Base-by-base conservation (phyloP, 2,113 vertebrate species). In the Phylloscopus trochilus region DNA sequence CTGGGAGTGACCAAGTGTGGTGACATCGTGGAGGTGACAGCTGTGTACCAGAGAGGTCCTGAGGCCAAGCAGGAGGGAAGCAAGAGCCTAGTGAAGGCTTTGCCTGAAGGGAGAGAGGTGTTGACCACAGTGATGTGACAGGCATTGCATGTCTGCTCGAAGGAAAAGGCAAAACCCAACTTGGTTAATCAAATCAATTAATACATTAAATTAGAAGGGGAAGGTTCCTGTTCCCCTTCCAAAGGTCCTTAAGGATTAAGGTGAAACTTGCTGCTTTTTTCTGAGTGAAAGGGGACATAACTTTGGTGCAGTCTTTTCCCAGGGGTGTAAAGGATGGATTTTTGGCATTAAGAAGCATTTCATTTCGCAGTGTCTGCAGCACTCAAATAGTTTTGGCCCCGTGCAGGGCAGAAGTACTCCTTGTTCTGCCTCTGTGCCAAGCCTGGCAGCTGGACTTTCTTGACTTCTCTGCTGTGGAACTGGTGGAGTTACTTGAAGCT, bases 1-100 rank as follows among this genome's bases (percentile, higher is more conserved):
- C 13, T 41, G 47, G 35, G 17, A 33, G 33, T 2, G 5, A 14
- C 43, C 0, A 0, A 27, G 9, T 6, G 0, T 1, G 47, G 39
- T 35, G 55, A 3, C 31, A 13, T 19, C 33, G 7, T 0, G 0
- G 63, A 39, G 27, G 56, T 26, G 56, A 17, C 22, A 15, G 6
- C 2, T 63, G 22, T 31, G 39, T 13, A 15, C n/a, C 23, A 46
- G 20, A 1, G 0, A 17, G 30, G 23, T 35, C 31, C 69, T 55
- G 77, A n/a, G 27, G 30, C 44, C 0, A 1, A 55, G 62, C 11
- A 6, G 39, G 41, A 46, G 53, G 23, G 49, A 73, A 51, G 21
- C 19, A 41, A 18, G 30, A 59, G 51, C 23, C 16, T 2, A 4
- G 17, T 8, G n/a, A 53, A 74, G 41, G 24, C 60, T 91, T 77